Evolutionary conservation across 2,113 vertebrate genomes (phyloP).

Genomic region (Salvator merianae): DNA sequence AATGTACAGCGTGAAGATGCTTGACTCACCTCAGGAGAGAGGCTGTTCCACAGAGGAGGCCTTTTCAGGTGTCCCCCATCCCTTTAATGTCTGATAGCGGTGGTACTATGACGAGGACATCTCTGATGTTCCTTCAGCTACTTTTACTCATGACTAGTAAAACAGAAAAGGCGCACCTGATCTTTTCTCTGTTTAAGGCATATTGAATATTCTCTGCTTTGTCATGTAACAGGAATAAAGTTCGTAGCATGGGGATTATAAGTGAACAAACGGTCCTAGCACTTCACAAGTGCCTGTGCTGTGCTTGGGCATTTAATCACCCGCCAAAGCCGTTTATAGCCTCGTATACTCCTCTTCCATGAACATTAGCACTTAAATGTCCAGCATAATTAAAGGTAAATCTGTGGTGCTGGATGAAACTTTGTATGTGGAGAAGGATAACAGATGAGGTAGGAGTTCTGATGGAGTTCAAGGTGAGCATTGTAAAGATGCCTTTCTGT

Average conservation of each 20-base stretch:
- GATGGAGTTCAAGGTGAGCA: slow-evolving; percentile 73
- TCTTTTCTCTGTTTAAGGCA: slow-evolving; percentile 15
- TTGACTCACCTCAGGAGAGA: too few species aligned
- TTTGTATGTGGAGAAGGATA: slow-evolving; percentile 57
- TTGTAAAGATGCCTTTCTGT: slow-evolving; percentile 69
- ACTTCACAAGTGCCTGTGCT: slow-evolving; percentile 49
- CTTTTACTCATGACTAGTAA: not conserved
- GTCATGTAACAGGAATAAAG: not conserved
- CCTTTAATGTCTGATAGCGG: too few species aligned
- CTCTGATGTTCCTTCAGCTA: too few species aligned
- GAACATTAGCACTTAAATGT: slow-evolving; percentile 66
- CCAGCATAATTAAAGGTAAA: slow-evolving; percentile 66
- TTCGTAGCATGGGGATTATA: not conserved
- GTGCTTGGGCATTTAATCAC: slow-evolving; percentile 63
- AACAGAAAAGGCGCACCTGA: not conserved
- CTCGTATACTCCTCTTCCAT: slow-evolving; percentile 63
- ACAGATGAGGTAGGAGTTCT: slow-evolving; percentile 69
- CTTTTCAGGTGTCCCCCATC: too few species aligned
- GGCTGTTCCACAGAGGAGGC: too few species aligned
- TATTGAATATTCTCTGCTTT: slow-evolving; percentile 31
- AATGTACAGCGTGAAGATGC: too few species aligned
- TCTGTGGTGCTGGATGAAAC: slow-evolving; percentile 41
- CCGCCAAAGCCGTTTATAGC: slow-evolving; percentile 52
- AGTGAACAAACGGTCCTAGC: slow-evolving; percentile 47
- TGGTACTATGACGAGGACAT: too few species aligned